These are phyloP conservation scores for Crepidodera aurea DNA, from an alignment of 2,888 invertebrate genomes.

Conservation along the genomic window DNA sequence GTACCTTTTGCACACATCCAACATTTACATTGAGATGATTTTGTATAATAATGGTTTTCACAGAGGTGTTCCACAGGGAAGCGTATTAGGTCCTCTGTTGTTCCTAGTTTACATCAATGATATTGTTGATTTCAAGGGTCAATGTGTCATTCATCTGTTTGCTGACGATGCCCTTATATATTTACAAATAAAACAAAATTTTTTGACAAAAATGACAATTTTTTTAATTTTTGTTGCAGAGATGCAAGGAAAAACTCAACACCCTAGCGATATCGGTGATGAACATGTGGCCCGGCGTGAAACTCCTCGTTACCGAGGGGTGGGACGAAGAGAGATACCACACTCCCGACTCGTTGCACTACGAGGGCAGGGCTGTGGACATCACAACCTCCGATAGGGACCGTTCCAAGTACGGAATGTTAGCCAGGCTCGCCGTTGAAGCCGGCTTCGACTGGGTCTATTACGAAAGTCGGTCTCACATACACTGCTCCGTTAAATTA, in stretches of 20 bases:
- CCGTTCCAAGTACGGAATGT: conserved; percentile 93
- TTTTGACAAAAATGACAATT: no score
- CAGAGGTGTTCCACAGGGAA: no score
- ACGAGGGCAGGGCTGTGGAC: conserved; percentile 96
- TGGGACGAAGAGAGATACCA: conserved; percentile 92
- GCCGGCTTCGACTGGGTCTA: conserved; percentile 99
- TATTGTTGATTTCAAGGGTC: no score
- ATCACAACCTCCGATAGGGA: conserved; percentile 94
- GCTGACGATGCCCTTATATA: no score
- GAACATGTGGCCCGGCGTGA: conserved; percentile 98
- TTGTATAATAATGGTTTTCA: no score
- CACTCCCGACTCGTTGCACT: conserved; percentile 86
- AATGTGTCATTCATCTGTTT: no score
- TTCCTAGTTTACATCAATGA: no score
- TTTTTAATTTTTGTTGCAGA: no score
- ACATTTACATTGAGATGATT: no score
- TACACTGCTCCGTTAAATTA: conserved; percentile 97
- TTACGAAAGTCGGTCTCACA: conserved; percentile 93
- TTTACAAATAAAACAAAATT: no score
- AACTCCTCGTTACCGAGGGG: conserved; percentile 90
- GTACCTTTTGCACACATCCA: no score
- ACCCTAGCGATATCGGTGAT: conserved; percentile 94
- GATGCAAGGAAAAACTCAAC: conserved; percentile 95
- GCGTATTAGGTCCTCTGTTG: no score
- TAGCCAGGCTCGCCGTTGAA: conserved; percentile 93